These are phyloP conservation scores for Oryctes rhinoceros DNA, from an alignment of 1,140 invertebrate genomes.

Conservation along the genomic window DNA sequence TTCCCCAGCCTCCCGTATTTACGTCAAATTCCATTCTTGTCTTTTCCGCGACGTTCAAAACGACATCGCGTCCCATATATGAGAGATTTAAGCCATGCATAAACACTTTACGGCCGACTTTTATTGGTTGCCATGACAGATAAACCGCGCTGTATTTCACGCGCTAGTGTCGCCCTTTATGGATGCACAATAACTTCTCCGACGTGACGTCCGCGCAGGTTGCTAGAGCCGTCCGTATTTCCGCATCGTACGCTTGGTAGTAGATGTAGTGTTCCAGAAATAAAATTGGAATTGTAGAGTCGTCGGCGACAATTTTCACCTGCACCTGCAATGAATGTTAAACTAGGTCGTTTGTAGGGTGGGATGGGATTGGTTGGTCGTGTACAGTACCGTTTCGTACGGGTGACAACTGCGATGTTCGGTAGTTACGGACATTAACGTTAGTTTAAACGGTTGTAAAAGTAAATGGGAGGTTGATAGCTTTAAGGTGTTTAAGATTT, in stretches of 20 bases:
- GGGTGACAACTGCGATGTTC: neutral
- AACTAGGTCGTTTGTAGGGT: neutral
- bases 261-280: neutral
- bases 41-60: neutral
- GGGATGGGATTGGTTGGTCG: neutral
- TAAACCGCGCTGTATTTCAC: neutral
- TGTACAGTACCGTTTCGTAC: neutral
- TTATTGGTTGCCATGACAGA: constrained; percentile 18
- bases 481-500: neutral
- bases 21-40: neutral
- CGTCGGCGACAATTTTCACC: neutral
- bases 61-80: neutral
- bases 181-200: neutral
- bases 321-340: neutral
- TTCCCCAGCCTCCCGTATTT: neutral
- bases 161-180: neutral
- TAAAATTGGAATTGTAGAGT: neutral
- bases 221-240: neutral
- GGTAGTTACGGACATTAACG: neutral
- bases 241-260: neutral
- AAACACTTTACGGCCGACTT: neutral
- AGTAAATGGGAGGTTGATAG: neutral
- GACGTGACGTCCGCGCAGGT: neutral
- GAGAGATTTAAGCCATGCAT: neutral
- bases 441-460: constrained; percentile 18